Evolutionary conservation across 2,797 vertebrate species (phyloP), one percentile per base, ranked within the genome.

Genomic region (Pogoniulus pusillus): DNA sequence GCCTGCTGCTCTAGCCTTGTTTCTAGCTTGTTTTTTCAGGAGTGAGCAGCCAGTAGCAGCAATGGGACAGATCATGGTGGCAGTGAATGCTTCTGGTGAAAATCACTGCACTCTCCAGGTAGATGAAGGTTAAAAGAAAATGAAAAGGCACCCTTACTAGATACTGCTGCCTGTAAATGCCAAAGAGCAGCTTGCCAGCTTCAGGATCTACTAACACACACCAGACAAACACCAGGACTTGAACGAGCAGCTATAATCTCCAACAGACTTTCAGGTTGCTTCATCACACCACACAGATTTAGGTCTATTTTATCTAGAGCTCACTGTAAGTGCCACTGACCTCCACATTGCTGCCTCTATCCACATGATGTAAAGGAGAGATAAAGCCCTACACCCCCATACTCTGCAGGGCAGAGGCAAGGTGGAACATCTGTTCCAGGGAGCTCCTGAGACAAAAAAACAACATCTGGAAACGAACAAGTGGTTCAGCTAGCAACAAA

Each of bases 191-290:
- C 0, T 1, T 4, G 13, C 2, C 58, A 58, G 58, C 16, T 34
- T n/a, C 75, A 79, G 39, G n/a, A 6, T 62, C 47, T 26, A 43
- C 19, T 45, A 71, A 34, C 32, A 57, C 0, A 0, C 2, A 2
- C 34, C 51, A 73, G 30, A 45, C 10, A 71, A 78, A 63, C 57
- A 22, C 8, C 3, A 0, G 9, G 14, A 45, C 41, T 26, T 55
- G 70, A 60, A 84, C n/a, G 30, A 76, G 18, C 35, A 62, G 35
- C 24, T 68, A 12, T 32, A 60, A 73, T 9, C 47, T 27, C 41
- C n/a, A 41, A 4, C 0, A 70, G 68, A 53, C 30, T 83, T 73
- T 19, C 63, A 70, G 12, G 32, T 30, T 60, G 60, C 54, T 86
- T 57, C 54, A 76, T 14, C 15, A 24, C 32, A 82, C 34, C 60